Base-by-base conservation (phyloP, 2,113 vertebrate genomes). In the Pelecanoides urinatrix region DNA sequence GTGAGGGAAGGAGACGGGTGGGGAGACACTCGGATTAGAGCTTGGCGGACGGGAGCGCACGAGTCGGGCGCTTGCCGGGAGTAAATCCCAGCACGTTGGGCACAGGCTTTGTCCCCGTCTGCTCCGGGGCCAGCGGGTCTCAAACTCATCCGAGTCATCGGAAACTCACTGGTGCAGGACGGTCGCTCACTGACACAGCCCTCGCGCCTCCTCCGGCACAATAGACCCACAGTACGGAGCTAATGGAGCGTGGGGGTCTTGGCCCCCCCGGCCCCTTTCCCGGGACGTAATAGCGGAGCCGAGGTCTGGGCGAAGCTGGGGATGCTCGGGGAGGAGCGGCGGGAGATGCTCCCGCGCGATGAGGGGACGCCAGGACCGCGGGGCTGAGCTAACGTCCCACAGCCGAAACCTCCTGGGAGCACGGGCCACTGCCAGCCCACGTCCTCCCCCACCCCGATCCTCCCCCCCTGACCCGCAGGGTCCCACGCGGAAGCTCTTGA, bases 21-120 rank as follows among this genome's bases (percentile, higher is more conserved):
- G 88, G 94, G 17, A 95, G 76, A 96, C 77, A 96, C 77, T 77
- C 7, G 4, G 26, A 25, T 96, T 96, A 96, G 94, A 70, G 70
- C 20, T 2, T 16, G 73, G 68, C 3, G 0, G 75, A 18, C 0
- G 9, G 75, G 65, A 55, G 30, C 1, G 38, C 72, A 52, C 6
- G 20, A 78, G 49, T 34, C 5, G 21, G 74, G 13, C 3, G 4
- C 56, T 4, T 38, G 45, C 20, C 7, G 11, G 67, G 45, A 30
- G 15, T 10, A 8, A 75, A n/a, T 25, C 44, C 38, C 44, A n/a
- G 45, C 36, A 9, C 38, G 11, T 17, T 0, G 3, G n/a, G 40
- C 42, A n/a, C 47, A 7, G 34, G 29, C 79, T 32, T 25, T 2
- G 6, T 27, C 74, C 85, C 53, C 49, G 1, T 22, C 53, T 13